Conservation (phyloP, 2,113 vertebrate species). For the Chrysemys picta region DNA sequence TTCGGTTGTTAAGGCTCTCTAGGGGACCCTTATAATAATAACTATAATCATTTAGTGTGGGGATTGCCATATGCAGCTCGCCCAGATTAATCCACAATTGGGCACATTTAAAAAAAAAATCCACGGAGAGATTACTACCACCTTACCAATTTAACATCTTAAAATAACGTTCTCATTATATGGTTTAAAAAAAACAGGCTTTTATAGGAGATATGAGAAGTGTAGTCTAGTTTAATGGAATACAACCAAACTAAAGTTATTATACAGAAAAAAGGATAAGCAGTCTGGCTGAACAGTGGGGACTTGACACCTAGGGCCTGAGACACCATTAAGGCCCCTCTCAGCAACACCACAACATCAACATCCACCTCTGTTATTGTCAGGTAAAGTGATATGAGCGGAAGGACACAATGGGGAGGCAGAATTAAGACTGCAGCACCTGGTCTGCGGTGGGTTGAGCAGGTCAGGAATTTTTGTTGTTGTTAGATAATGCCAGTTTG, state of each 20-base stretch:
- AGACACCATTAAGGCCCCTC: background rate
- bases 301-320: fast-evolving
- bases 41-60: slow-evolving; percentile 40
- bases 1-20: slow-evolving; percentile 59
- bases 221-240: background rate
- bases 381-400: fast-evolving
- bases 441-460: background rate
- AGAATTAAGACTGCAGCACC: background rate
- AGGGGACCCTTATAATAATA: slow-evolving; percentile 52
- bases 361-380: fast-evolving
- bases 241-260: background rate
- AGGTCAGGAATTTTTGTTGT: too few relatives aligned
- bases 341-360: background rate
- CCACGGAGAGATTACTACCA: background rate
- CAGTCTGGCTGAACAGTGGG: fast-evolving
- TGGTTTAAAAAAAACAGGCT: background rate
- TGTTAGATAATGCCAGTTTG: too few relatives aligned
- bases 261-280: background rate
- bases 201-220: background rate
- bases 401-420: too few relatives aligned
- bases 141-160: background rate
- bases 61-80: slow-evolving; percentile 31
- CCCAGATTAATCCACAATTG: slow-evolving; percentile 43
- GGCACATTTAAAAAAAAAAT: slow-evolving; percentile 44
- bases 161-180: background rate